Evolutionary conservation across 2,113 vertebrate species (phyloP).

Genomic region (Euleptes europaea): DNA sequence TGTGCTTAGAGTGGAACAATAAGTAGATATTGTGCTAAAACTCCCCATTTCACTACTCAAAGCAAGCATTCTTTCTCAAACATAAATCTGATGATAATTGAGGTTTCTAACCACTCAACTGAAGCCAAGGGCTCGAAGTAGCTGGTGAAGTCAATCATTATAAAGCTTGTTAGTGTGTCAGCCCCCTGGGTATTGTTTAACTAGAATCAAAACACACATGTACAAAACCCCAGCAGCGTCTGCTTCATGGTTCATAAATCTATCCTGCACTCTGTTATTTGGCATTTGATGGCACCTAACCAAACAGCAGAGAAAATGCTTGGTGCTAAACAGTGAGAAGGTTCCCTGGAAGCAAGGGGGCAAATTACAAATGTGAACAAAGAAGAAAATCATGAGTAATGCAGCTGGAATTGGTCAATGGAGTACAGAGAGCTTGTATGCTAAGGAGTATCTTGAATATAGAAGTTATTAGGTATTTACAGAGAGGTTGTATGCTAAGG

Average conservation of each 20-base stretch:
- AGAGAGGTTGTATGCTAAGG: background rate
- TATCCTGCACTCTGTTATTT: conserved; percentile 65
- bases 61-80: conserved; percentile 74
- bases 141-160: conserved; percentile 79
- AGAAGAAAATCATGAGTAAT: conserved; percentile 31
- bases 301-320: conserved; percentile 70
- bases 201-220: conserved; percentile 78
- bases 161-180: conserved; percentile 80
- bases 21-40: conserved; percentile 33
- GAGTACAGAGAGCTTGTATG: background rate
- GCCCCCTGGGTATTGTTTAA: conserved; percentile 76
- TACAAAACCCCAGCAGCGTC: conserved; percentile 68
- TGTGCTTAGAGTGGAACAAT: too few relatives aligned
- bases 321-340: conserved; percentile 66
- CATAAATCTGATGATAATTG: conserved; percentile 76
- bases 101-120: conserved; percentile 66
- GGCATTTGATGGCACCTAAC: conserved; percentile 74
- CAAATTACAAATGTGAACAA: conserved; percentile 42
- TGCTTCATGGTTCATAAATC: conserved; percentile 74
- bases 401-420: conserved; percentile 9
- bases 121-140: conserved; percentile 71
- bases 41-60: conserved; percentile 51
- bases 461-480: background rate
- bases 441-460: background rate
- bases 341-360: conserved; percentile 41